Evolutionary conservation across 53 echinoderm and acorn worm genomes (phyloP), one percentile per base, ranked within the genome.

Genomic region (Pentamera pediparva): DNA sequence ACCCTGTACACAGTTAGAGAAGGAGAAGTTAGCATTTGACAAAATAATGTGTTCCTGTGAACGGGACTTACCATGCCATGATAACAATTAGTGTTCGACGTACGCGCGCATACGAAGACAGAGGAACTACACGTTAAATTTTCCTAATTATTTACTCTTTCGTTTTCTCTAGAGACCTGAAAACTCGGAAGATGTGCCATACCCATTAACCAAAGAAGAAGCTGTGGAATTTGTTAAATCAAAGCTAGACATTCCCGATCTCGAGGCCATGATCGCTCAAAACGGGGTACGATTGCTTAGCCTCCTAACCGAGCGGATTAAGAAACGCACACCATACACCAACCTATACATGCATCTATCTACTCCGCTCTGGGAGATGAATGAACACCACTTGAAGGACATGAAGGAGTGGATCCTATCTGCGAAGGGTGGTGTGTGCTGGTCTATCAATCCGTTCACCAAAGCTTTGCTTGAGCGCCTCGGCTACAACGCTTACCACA

Each of bases 391-490:
- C n/a, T n/a, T n/a, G n/a, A n/a, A n/a, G n/a, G n/a, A n/a, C n/a
- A n/a, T n/a, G n/a, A n/a, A n/a, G n/a, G n/a, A 67, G 8, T 32
- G 45, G 25, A 67, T 67, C 38, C 67, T 67, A 8, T 26, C 24
- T 43, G 30, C 25, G 39, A 41, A 67, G 26, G 67, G 67, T 6
- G 67, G 67, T 1, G 21, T 30, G 38, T 67, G 67, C 15, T 24
- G 20, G 11, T 67, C 38, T 8, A 20, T 67, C 3, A 67, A 67
- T 31, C 67, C 67, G 29, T 67, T 67, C 67, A 67, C 67, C 67
- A 67, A 29, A 43, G 39, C 67, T 18, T 17, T 67, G 15, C 43
- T 67, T 6, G 67, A 67, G 27, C 24, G 5, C 45, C 67, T 67
- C 15, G 67, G 67, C 21, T 67, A 67, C 27, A 67, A 67, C 9